phyloP scores from a whole-genome alignment of 2,113 vertebrate species.

The Serinus canaria region DNA sequence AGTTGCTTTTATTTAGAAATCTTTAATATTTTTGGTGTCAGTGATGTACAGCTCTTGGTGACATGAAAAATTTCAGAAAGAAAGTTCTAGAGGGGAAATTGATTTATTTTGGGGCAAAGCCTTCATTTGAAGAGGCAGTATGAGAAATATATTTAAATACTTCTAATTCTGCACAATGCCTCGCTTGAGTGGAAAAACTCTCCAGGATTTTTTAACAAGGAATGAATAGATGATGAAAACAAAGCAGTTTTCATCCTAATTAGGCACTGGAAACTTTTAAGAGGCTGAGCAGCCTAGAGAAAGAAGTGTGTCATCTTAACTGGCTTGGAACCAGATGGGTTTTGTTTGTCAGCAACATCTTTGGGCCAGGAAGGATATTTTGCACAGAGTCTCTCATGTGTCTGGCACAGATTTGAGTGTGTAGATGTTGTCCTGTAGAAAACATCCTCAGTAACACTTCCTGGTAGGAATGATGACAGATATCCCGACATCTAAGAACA shows the following conservation, averaged over 20 bases:
- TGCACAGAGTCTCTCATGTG: not conserved
- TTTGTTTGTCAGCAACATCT: not conserved
- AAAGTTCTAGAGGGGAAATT: not conserved
- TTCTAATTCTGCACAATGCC: not conserved
- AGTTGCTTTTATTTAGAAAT: not conserved
- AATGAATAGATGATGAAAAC: not conserved
- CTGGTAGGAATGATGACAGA: not conserved
- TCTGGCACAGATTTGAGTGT: not conserved
- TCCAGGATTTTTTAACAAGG: not conserved
- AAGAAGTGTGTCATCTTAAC: not conserved
- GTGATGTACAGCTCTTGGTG: not conserved
- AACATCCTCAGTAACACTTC: not conserved
- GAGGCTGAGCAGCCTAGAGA: not conserved
- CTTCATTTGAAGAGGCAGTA: not conserved
- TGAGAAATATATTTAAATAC: not conserved
- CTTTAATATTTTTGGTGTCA: not conserved
- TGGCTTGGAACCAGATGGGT: not conserved
- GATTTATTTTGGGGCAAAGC: not conserved
- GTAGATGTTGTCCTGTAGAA: not conserved
- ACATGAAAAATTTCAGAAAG: not conserved
- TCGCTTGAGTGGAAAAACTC: not conserved
- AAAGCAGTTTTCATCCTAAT: not conserved
- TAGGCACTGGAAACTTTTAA: not conserved
- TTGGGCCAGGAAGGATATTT: not conserved
- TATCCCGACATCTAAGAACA: not conserved